A percentile compares a stretch with the other conserved stretches of the same genome.
Evolutionary conservation across 2,797 vertebrate genomes (phyloP).

Genomic region (Discoglossus pictus): DNA sequence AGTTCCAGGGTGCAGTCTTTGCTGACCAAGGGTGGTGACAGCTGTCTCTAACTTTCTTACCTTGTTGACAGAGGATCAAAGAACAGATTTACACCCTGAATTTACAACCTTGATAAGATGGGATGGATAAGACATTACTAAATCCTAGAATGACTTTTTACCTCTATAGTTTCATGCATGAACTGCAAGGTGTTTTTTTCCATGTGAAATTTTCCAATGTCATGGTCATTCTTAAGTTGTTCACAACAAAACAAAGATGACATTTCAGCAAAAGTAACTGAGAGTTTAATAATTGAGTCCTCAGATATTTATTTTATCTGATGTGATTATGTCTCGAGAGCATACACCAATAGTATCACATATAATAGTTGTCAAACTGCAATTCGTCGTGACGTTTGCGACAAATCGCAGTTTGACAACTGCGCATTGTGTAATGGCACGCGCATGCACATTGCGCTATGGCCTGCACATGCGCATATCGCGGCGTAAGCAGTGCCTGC

Average conservation of each 20-base stretch:
- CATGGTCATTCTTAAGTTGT: constrained; percentile 4
- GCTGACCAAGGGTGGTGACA: constrained; percentile 71
- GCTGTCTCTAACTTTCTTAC: constrained; percentile 67
- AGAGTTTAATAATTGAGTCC: too few species aligned
- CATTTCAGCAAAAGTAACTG: neutral
- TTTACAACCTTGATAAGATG: constrained; percentile 71
- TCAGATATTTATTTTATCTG: too few species aligned
- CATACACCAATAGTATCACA: too few species aligned
- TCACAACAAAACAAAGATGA: neutral
- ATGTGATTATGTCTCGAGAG: too few species aligned
- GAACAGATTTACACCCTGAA: constrained; percentile 75
- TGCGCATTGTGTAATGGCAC: too few species aligned
- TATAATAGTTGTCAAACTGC: too few species aligned
- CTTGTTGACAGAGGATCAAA: constrained; percentile 77
- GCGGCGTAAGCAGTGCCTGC: too few species aligned
- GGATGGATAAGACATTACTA: constrained; percentile 59
- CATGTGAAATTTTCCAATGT: neutral
- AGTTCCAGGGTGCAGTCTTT: constrained; percentile 60
- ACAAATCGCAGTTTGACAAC: too few species aligned
- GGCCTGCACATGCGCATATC: too few species aligned
- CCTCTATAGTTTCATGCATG: constrained; percentile 35
- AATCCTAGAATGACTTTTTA: constrained; percentile 64
- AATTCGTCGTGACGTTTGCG: too few species aligned
- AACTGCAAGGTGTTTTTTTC: constrained; percentile 41
- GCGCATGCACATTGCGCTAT: too few species aligned